These are phyloP conservation scores for Oceanites oceanicus DNA, from an alignment of 2,113 vertebrate species.

Conservation along the genomic window DNA sequence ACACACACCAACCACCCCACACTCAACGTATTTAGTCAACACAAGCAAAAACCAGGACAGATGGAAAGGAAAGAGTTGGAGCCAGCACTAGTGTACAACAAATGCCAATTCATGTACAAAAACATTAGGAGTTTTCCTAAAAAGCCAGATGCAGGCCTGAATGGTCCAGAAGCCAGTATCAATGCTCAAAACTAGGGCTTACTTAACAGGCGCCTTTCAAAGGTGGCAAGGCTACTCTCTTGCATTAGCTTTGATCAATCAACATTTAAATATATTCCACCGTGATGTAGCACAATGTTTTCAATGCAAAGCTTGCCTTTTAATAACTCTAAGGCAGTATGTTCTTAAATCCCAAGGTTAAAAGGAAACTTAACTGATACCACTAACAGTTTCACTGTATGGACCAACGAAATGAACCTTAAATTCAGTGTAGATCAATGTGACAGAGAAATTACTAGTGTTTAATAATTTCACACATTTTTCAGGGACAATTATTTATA, in stretches of 20 bases:
- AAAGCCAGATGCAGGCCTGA: background rate
- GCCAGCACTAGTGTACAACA: background rate
- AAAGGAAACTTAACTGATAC: background rate
- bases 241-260: background rate
- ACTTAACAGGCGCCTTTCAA: background rate
- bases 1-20: background rate
- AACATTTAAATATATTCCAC: background rate
- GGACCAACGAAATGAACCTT: background rate
- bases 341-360: background rate
- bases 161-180: background rate
- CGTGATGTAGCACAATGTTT: background rate
- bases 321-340: background rate
- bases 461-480: background rate
- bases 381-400: background rate
- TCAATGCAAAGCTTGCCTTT: background rate
- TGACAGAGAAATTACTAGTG: background rate
- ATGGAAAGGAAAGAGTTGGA: background rate
- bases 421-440: background rate
- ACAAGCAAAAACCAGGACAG: background rate
- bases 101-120: background rate
- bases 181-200: background rate
- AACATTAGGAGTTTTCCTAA: slow-evolving; percentile 15
- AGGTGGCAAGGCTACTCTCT: background rate
- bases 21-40: background rate
- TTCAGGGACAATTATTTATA: background rate